Percentiles rank a stretch among this genome's conserved stretches.
phyloP scores from a whole-genome alignment of 2,113 vertebrate genomes.

The Tetrao urogallus region DNA sequence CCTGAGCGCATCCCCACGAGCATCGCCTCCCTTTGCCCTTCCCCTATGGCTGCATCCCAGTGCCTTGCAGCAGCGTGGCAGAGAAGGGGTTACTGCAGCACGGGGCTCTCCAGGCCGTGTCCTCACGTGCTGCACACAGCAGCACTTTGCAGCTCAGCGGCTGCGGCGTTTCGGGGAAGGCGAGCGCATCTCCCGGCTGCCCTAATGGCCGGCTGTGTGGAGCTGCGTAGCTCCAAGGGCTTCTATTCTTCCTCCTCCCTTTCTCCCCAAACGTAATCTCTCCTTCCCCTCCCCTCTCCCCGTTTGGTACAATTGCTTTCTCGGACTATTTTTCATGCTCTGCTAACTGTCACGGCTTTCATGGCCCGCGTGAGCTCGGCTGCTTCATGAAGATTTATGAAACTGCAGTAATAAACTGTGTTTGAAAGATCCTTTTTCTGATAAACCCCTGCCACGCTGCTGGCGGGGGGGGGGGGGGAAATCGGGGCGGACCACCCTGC shows the following conservation, averaged over 20 bases:
- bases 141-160: slow-evolving; percentile 25
- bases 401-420: slow-evolving; percentile 67
- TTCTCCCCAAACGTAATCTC: background rate
- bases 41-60: background rate
- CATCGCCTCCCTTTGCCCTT: background rate
- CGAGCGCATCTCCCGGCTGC: background rate
- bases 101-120: slow-evolving; percentile 27
- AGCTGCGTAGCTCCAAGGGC: background rate
- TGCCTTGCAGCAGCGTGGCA: background rate
- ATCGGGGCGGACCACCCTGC: background rate
- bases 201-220: background rate
- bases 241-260: background rate
- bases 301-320: background rate
- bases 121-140: slow-evolving; percentile 34
- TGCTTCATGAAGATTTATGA: slow-evolving; percentile 59
- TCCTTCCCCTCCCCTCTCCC: background rate
- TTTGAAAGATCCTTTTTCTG: slow-evolving; percentile 8
- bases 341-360: slow-evolving; percentile 4
- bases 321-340: slow-evolving; percentile 51
- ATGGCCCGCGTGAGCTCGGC: background rate
- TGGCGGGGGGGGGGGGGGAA: background rate
- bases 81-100: slow-evolving; percentile 53
- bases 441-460: background rate
- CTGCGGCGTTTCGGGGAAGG: slow-evolving; percentile 9
- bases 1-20: fast-evolving